Evolutionary conservation across 2,888 invertebrate species (phyloP), one percentile per base, ranked within the genome.

Genomic region (Scaptomyza flava): DNA sequence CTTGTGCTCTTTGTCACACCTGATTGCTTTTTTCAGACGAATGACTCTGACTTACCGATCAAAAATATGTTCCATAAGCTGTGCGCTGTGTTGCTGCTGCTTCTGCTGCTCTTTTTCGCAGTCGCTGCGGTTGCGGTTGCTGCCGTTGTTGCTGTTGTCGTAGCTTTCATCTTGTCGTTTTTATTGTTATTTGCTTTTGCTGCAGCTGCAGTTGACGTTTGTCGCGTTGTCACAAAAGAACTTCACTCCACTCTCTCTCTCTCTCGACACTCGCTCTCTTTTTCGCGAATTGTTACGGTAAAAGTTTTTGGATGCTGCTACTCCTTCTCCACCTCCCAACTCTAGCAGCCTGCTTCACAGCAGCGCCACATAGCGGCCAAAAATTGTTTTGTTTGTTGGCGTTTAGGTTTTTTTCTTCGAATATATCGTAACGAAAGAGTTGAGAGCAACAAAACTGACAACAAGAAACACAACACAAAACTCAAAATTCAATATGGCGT

Each of bases 1-100:
- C 4, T n/a, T 36, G 17, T 9, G 41, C 41, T 41, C 41, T 36
- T 38, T 8, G 8, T 43, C 14, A 27, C 23, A 36, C 14, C 3
- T 36, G 23, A 38, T 48, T 57, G 7, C 17, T 17, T 17, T 17
- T 17, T 17, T 17, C 17, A 17, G 17, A 17, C 17, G 17, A 17
- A 17, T 17, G 17, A 1, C 1, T 17, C 17, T 17, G 56, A 89
- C 89, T 90, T 70, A 89, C 89, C 89, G 73, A 90, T 89, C 67
- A 84, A 72, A 70, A 78, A 75, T 68, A 84, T 81, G 77, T 81
- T 89, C 77, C 89, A 86, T 79, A 61, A 52, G 53, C 61, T 77
- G 68, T 52, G 52, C 57, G 71, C 51, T 62, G 69, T 47, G n/a
- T 34, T 59, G 20, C 23, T 53, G 54, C 14, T 59, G 31, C 47